Evolutionary conservation across 2,797 vertebrate genomes (phyloP), one percentile per base, ranked within the genome.

Genomic region (Sebastes miniatus): DNA sequence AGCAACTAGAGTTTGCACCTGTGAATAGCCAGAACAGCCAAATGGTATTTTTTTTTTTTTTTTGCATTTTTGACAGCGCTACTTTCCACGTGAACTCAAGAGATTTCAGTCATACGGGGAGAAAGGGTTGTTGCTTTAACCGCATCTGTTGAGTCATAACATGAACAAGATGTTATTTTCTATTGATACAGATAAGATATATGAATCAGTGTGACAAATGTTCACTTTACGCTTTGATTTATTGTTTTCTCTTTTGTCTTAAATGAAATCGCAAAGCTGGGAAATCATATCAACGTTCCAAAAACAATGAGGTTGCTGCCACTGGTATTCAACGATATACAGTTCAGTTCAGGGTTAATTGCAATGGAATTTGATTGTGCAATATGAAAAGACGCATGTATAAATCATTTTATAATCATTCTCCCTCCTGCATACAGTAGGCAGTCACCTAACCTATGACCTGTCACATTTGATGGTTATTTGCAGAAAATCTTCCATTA

Each of bases 401-500:
- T 29, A 29, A 34, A 20, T 52, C 0, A 66, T 76, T 71, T 74
- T 14, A 20, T 39, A 43, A 75, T 65, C 24, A 65, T 47, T 72
- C 20, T 50, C 7, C 29, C 34, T 64, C n/a, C 31, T 71, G 8
- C 32, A 31, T 71, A 22, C 5, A 72, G 13, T 43, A 47, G 24
- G 34, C 36, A 56, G 79, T 74, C 25, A 47, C 24, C 65, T 63
- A 64, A 77, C 71, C 73, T 57, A 31, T 56, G 65, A 62, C 63
- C 76, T 57, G 39, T 79, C 18, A 59, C 43, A 65, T 80, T 81
- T 85, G 63, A 85, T 72, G 27, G 52, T 32, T 71, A 81, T 87
- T 81, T 74, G 58, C 61, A 71, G 20, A 36, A 84, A 92, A 92
- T 90, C 86, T 84, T 73, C 56, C 62, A 81, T 84, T 78, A 70